Evolutionary conservation across 2,888 invertebrate genomes (phyloP), one percentile per base, ranked within the genome.

Genomic region (Pandemis heparana): DNA sequence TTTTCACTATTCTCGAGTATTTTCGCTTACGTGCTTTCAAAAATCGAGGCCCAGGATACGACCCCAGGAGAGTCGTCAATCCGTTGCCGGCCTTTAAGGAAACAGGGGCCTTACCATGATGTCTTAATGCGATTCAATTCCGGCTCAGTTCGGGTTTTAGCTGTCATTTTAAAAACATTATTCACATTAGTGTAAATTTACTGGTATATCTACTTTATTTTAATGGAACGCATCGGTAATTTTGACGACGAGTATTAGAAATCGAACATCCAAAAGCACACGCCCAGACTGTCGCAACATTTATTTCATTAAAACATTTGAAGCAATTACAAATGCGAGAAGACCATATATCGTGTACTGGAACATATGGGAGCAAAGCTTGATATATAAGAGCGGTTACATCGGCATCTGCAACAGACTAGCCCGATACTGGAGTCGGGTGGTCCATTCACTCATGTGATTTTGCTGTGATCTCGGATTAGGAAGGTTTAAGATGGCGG

Each of bases 381-480:
- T 32, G 53, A 32, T 85, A 85, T 85, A 85, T 81, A 85, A 83
- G 75, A 75, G 68, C 71, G 18, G 68, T 41, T 32, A 43, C 56
- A 72, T 60, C 68, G 48, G 69, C 56, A 8, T 66, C 38, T 39
- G 53, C 72, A 70, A 71, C 78, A 82, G 80, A 82, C 78, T 74
- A 76, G 75, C 76, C 75, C 70, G 79, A 75, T 75, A 79, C 80
- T 77, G 78, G 76, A 76, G 75, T 75, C 77, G 78, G 77, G 76
- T 79, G 81, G 81, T 77, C 77, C 79, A 76, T 76, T 43, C 43
- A 82, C 81, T 83, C 79, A 84, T 84, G 84, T 85, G 82, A 83
- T 80, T 81, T 81, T 78, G 77, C 76, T 79, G 85, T 84, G 84
- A 83, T 80, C 79, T 79, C 75, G 46, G 62, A 74, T 74, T 70